Evolutionary conservation across 2,797 vertebrate genomes (phyloP).

Genomic region (Hippocampus kuda): DNA sequence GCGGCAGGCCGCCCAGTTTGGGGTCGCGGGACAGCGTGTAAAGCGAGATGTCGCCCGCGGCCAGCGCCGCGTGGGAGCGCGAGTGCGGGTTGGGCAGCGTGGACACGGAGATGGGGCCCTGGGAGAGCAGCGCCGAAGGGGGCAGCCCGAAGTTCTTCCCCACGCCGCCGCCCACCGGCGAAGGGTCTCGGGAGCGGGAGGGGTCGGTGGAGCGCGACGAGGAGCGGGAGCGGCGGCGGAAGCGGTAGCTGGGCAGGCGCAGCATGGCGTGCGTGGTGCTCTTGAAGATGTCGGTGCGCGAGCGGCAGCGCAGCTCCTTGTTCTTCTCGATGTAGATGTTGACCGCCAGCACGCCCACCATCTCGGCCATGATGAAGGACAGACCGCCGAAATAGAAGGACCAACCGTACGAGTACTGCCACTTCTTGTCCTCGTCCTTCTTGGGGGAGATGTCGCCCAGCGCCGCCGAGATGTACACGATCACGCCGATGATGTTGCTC

Average conservation of each 20-base stretch:
- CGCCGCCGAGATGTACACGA: conserved; percentile 93
- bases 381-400: conserved; percentile 93
- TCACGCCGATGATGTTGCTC: conserved; percentile 93
- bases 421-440: conserved; percentile 87
- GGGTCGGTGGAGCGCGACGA: conserved; percentile 86
- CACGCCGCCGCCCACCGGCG: conserved; percentile 72
- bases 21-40: conserved; percentile 72
- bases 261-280: conserved; percentile 81
- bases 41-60: conserved; percentile 79
- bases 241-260: conserved; percentile 84
- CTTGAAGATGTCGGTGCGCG: conserved; percentile 83
- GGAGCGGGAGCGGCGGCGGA: conserved; percentile 84
- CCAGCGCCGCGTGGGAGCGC: conserved; percentile 76
- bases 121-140: conserved; percentile 71
- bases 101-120: conserved; percentile 82
- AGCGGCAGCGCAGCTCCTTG: conserved; percentile 85
- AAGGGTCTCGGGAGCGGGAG: conserved; percentile 82
- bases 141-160: conserved; percentile 75
- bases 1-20: conserved; percentile 63
- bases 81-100: conserved; percentile 78
- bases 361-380: conserved; percentile 92
- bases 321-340: conserved; percentile 95
- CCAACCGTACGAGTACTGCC: conserved; percentile 92
- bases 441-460: conserved; percentile 86
- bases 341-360: conserved; percentile 88